Evolutionary conservation across 2,888 invertebrate genomes (phyloP).

Genomic region (Alsophila aescularia): DNA sequence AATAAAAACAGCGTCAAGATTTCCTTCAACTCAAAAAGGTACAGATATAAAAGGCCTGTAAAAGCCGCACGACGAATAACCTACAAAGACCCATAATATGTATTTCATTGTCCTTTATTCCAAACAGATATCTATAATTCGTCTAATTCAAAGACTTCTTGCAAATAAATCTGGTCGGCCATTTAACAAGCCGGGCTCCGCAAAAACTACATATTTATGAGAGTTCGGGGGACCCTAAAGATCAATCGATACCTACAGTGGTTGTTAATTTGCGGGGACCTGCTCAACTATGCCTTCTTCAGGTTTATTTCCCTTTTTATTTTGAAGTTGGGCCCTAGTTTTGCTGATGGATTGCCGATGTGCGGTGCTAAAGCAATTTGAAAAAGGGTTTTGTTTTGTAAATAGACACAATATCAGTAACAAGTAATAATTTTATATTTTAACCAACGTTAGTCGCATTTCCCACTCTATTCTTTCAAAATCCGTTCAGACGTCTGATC

Average conservation of each 20-base stretch:
- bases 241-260: slow-evolving; percentile 53
- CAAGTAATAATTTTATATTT: too few species aligned
- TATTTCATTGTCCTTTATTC: too few species aligned
- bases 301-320: slow-evolving; percentile 15
- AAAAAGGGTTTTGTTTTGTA: too few species aligned
- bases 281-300: slow-evolving; percentile 16
- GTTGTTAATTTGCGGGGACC: slow-evolving; percentile 49
- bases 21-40: background rate
- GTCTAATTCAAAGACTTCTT: slow-evolving; percentile 42
- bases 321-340: slow-evolving; percentile 9
- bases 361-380: background rate
- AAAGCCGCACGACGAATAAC: too few species aligned
- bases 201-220: slow-evolving; percentile 64
- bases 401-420: too few species aligned
- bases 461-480: too few species aligned
- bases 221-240: slow-evolving; percentile 48
- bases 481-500: too few species aligned
- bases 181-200: slow-evolving; percentile 54
- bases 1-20: background rate
- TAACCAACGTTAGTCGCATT: too few species aligned
- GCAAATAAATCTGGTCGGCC: slow-evolving; percentile 49
- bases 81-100: too few species aligned
- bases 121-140: slow-evolving; percentile 9
- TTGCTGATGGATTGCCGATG: background rate
- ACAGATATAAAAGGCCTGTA: background rate